Conservation (phyloP, 2,888 invertebrate genomes). For the Hypsopygia costalis region DNA sequence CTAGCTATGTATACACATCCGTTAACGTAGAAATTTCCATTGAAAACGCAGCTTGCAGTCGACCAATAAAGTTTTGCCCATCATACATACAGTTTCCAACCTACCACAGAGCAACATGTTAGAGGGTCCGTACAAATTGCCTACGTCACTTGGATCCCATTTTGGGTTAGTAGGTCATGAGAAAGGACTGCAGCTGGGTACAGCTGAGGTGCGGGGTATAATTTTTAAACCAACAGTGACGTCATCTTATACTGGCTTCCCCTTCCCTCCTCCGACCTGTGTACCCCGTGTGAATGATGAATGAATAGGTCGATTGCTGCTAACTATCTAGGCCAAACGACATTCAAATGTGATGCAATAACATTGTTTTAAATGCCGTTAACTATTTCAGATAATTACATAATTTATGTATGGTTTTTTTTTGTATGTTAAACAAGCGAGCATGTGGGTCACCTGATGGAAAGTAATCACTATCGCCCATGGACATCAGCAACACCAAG, state of each 20-base stretch:
- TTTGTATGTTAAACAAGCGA: no score
- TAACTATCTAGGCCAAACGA: conserved; percentile 42
- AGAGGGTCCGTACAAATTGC: conserved; percentile 48
- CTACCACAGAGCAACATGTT: conserved; percentile 28
- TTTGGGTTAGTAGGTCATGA: conserved; percentile 75
- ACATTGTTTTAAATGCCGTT: no score
- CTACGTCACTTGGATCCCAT: conserved; percentile 68
- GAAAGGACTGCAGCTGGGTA: conserved; percentile 62
- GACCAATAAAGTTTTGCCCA: conserved; percentile 38
- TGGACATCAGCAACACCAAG: no score
- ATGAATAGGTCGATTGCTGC: conserved; percentile 60
- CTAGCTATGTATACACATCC: conserved; percentile 15
- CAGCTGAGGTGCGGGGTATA: conserved; percentile 43
- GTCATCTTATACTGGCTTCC: conserved; percentile 45
- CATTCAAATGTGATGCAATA: conserved; percentile 10
- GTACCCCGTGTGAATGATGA: conserved; percentile 60
- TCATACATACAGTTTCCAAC: conserved; percentile 15
- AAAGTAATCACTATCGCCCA: no score
- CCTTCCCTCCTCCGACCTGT: conserved; percentile 42
- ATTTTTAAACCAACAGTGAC: conserved; percentile 68
- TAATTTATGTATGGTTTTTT: no score
- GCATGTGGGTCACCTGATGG: no score
- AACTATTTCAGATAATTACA: no score
- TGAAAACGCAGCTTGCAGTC: conserved; percentile 52
- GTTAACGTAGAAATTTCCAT: conserved; percentile 57